A percentile compares a stretch with the other conserved stretches of the same genome.
Evolutionary conservation across 2,113 vertebrate species (phyloP).

Genomic region (Scatophagus argus): DNA sequence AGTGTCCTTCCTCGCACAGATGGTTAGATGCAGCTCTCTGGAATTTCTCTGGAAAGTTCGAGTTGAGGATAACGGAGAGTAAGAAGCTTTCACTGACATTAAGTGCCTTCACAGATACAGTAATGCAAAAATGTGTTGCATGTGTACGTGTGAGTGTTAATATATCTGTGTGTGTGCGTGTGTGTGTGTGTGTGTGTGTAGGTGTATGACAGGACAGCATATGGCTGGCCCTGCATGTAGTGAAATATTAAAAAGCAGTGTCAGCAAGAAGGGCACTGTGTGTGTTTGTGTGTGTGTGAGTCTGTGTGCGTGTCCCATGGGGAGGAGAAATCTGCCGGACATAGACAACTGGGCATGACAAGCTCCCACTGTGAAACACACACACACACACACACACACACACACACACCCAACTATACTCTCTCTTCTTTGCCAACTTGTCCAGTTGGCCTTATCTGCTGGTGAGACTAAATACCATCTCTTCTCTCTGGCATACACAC

Average conservation of each 20-base stretch:
- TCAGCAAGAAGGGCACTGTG: conserved; percentile 71
- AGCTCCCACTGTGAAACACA: conserved; percentile 57
- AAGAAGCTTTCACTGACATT: conserved; percentile 15
- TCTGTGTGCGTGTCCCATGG: conserved; percentile 49
- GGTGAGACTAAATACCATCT: conserved; percentile 57
- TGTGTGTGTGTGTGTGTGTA: conserved; percentile 43
- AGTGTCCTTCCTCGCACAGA: conserved; percentile 22
- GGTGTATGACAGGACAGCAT: conserved; percentile 72
- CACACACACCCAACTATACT: conserved; percentile 8
- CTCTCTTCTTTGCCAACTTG: conserved; percentile 53
- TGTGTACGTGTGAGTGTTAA: conserved; percentile 12
- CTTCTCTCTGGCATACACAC: conserved; percentile 9
- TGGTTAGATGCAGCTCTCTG: not conserved
- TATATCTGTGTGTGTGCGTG: conserved; percentile 5
- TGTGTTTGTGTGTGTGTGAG: conserved; percentile 19
- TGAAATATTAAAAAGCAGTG: conserved; percentile 80
- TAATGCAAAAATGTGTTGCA: conserved; percentile 1
- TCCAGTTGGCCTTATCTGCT: conserved; percentile 68
- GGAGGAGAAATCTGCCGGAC: conserved; percentile 75
- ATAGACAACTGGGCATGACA: conserved; percentile 74
- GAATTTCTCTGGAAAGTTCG: too few species aligned
- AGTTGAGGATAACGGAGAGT: not conserved
- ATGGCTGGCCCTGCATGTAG: conserved; percentile 75
- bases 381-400: conserved; percentile 26
- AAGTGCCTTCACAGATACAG: conserved; percentile 9